Percentiles rank a stretch among this genome's conserved stretches.
Conservation (phyloP, 2,888 invertebrate genomes). For the Shargacucullia verbasci region DNA sequence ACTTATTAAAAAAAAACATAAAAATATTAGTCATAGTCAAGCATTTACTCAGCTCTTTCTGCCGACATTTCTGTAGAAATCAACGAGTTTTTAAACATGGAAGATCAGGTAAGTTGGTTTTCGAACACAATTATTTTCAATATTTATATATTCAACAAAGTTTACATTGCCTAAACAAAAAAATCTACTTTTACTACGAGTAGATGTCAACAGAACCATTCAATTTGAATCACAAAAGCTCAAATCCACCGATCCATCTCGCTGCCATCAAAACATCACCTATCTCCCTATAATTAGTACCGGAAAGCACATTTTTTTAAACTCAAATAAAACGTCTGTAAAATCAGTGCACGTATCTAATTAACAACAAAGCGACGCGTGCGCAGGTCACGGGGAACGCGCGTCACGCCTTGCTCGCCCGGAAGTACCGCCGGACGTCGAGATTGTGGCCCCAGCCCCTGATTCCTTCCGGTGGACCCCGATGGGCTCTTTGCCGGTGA, state of each 20-base stretch:
- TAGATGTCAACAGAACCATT: not conserved
- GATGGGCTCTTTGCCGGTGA: constrained; percentile 56
- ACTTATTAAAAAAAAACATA: too few species aligned
- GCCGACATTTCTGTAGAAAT: not conserved
- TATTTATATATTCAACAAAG: not conserved
- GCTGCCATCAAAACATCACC: constrained; percentile 13
- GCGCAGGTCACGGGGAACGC: constrained; percentile 79
- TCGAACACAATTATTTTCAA: not conserved
- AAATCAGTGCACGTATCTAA: constrained; percentile 59
- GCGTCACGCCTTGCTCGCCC: constrained; percentile 71
- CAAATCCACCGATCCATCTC: constrained; percentile 27
- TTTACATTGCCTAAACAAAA: not conserved
- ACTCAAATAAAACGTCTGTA: constrained; percentile 40
- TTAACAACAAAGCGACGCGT: constrained; percentile 71
- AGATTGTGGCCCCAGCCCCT: constrained; percentile 86
- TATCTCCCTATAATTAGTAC: constrained; percentile 37
- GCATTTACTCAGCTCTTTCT: not conserved
- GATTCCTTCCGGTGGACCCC: constrained; percentile 85
- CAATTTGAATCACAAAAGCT: constrained; percentile 29
- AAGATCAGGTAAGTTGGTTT: constrained; percentile 13
- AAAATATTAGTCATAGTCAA: not conserved
- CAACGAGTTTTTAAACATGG: not conserved
- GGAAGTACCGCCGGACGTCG: constrained; percentile 84
- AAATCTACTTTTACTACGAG: not conserved
- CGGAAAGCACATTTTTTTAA: constrained; percentile 54